Conservation (phyloP, 2,113 vertebrate genomes). For the Thymallus thymallus region DNA sequence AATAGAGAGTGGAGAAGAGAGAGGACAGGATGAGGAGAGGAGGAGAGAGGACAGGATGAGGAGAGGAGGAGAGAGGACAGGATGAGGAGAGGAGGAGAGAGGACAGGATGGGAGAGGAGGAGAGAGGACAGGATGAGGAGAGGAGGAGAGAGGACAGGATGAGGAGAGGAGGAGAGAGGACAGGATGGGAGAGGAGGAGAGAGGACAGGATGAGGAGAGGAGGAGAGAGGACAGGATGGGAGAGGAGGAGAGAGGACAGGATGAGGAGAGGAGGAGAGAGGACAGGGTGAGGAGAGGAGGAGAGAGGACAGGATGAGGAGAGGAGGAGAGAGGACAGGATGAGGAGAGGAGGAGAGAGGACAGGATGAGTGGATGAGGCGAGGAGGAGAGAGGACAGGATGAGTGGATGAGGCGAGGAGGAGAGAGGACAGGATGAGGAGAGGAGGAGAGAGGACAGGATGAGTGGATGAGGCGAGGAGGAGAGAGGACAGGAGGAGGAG, state of each 20-base stretch:
- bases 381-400: slow-evolving; percentile 11
- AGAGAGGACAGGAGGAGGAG: slow-evolving; percentile 27
- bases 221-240: background rate
- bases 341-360: slow-evolving; percentile 17
- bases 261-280: slow-evolving; percentile 17
- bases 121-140: slow-evolving; percentile 42
- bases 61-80: slow-evolving; percentile 15
- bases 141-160: slow-evolving; percentile 11
- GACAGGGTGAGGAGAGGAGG: slow-evolving; percentile 20
- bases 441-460: slow-evolving; percentile 17
- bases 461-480: background rate
- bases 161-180: slow-evolving; percentile 17
- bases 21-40: slow-evolving; percentile 12
- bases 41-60: slow-evolving; percentile 15
- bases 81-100: slow-evolving; percentile 18
- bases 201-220: slow-evolving; percentile 31
- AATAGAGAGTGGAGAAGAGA: slow-evolving; percentile 12
- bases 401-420: slow-evolving; percentile 20
- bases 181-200: slow-evolving; percentile 24
- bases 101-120: slow-evolving; percentile 13
- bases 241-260: slow-evolving; percentile 42
- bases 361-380: no score
- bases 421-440: slow-evolving; percentile 18
- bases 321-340: slow-evolving; percentile 11
- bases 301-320: slow-evolving; percentile 18